Conservation (phyloP, 1,140 invertebrate species). For the Drosophila grimshawi region DNA sequence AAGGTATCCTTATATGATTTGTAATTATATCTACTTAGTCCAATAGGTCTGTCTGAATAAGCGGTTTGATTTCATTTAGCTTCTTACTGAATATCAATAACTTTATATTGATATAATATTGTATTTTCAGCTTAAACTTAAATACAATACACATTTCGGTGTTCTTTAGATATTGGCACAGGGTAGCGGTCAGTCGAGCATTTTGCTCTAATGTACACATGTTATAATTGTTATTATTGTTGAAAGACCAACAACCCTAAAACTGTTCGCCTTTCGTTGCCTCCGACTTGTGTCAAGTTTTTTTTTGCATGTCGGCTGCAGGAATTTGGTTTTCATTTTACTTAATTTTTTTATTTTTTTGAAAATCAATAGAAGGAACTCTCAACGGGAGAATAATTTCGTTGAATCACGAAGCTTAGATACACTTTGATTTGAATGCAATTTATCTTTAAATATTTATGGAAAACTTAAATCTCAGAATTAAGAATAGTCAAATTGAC, state of each 20-base stretch:
- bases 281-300: conserved; percentile 42
- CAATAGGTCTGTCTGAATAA: too few relatives aligned
- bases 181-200: not conserved
- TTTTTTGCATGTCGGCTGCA: conserved; percentile 18
- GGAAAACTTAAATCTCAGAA: not conserved
- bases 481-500: not conserved
- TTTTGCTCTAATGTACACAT: not conserved
- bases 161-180: not conserved
- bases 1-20: too few relatives aligned
- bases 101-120: too few relatives aligned
- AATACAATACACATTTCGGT: not conserved
- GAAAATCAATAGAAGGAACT: conserved; percentile 22
- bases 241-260: conserved; percentile 44
- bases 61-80: too few relatives aligned
- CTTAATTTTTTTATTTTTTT: conserved; percentile 9
- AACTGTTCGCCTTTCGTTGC: conserved; percentile 21
- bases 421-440: not conserved
- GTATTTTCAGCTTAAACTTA: too few relatives aligned
- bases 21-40: too few relatives aligned
- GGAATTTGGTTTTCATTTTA: conserved; percentile 6
- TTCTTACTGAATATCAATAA: too few relatives aligned
- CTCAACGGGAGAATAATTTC: not conserved
- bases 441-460: not conserved
- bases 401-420: not conserved
- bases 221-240: conserved; percentile 43